phyloP scores from a whole-genome alignment of 92 coral and sea anemone species.

The Virgularia gustaviana region DNA sequence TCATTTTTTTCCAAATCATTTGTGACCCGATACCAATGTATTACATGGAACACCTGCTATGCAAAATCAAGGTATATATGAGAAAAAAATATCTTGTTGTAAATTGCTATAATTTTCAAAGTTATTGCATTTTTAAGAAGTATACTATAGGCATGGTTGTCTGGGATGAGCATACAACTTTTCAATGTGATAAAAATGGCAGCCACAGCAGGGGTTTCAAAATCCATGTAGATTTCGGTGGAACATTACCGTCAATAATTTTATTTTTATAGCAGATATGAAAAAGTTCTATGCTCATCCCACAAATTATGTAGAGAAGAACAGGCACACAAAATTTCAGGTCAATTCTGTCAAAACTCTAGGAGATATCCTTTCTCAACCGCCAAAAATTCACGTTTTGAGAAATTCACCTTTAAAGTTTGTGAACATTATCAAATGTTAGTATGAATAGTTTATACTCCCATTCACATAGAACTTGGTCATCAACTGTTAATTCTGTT shows the following conservation, averaged over 20 bases:
- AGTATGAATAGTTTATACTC: constrained; percentile 34
- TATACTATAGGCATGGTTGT: too few species aligned
- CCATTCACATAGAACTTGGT: constrained; percentile 28
- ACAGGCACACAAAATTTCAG: constrained; percentile 44
- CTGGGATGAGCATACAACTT: too few species aligned
- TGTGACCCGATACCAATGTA: constrained; percentile 42
- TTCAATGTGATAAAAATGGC: too few species aligned
- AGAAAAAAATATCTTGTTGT: too few species aligned
- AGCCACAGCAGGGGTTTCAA: too few species aligned
- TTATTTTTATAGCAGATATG: too few species aligned
- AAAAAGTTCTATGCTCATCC: constrained; percentile 46
- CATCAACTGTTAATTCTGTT: constrained; percentile 23
- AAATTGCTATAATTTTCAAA: too few species aligned
- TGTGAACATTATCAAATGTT: constrained; percentile 38
- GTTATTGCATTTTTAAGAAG: too few species aligned
- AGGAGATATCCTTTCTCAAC: constrained; percentile 48
- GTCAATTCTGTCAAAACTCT: constrained; percentile 38
- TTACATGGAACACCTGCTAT: constrained; percentile 42
- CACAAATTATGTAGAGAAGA: constrained; percentile 35
- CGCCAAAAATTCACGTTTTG: constrained; percentile 40
- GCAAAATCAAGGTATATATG: too few species aligned
- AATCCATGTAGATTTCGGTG: too few species aligned
- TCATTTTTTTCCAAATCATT: too few species aligned
- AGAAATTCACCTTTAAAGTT: constrained; percentile 36
- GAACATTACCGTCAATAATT: too few species aligned